A percentile compares a stretch with the other conserved stretches of the same genome.
Conservation (phyloP, 2,113 vertebrate species). For the Chrysemys picta region DNA sequence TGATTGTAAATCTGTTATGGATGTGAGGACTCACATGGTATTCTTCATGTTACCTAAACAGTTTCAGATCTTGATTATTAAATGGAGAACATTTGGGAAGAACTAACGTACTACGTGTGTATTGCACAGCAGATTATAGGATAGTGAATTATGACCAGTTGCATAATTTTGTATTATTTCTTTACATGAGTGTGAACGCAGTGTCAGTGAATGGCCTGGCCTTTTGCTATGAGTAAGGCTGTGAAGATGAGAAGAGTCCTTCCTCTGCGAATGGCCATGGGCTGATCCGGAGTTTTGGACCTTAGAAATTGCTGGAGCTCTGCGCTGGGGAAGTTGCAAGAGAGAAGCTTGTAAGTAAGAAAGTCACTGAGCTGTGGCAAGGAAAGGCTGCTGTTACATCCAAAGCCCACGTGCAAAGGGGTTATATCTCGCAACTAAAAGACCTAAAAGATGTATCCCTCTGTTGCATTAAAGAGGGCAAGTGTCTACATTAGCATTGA, state of each 20-base stretch:
- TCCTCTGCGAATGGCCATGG: neutral
- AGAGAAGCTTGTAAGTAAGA: neutral
- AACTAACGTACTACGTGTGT: neutral
- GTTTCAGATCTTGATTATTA: neutral
- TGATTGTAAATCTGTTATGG: neutral
- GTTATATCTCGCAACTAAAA: neutral
- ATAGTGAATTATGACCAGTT: neutral
- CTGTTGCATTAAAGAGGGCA: neutral
- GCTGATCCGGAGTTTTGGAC: neutral
- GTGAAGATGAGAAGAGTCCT: neutral
- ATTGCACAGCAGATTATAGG: neutral
- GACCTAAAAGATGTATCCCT: neutral
- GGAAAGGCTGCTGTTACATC: neutral
- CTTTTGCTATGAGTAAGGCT: neutral
- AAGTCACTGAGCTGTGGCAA: neutral
- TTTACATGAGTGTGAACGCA: neutral
- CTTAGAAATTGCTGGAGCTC: neutral
- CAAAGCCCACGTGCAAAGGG: neutral
- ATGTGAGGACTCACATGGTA: neutral
- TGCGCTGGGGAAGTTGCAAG: neutral
- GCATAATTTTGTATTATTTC: neutral
- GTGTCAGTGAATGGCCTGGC: neutral
- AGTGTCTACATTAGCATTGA: neutral
- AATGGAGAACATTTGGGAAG: neutral
- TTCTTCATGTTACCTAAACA: neutral